phyloP scores from a whole-genome alignment of 1,140 invertebrate genomes.

The Magallana ariakensis region DNA sequence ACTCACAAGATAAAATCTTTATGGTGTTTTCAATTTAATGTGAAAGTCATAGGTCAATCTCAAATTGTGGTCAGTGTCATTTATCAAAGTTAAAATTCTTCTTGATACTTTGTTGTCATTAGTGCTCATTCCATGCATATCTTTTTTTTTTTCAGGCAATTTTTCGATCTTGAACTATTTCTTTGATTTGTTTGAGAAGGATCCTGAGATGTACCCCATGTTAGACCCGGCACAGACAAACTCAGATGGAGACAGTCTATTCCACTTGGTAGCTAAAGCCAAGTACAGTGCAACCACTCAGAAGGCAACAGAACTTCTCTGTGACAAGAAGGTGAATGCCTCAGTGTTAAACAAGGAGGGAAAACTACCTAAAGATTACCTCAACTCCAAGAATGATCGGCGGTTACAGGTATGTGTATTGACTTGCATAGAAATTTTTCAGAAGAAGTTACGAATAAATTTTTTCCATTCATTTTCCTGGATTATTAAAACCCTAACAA shows the following conservation, averaged over 20 bases:
- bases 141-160: conserved; percentile 56
- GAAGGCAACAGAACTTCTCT: conserved; percentile 67
- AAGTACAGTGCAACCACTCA: conserved; percentile 66
- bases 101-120: too few relatives aligned
- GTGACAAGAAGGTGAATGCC: conserved; percentile 61
- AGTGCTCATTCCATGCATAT: not conserved
- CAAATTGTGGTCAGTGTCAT: not conserved
- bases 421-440: too few relatives aligned
- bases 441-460: too few relatives aligned
- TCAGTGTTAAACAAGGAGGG: conserved; percentile 64
- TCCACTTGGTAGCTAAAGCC: conserved; percentile 67
- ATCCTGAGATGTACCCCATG: conserved; percentile 58
- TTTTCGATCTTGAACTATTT: conserved; percentile 68
- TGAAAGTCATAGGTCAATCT: too few relatives aligned
- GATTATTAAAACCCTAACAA: too few relatives aligned
- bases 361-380: conserved; percentile 65
- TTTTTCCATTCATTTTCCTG: too few relatives aligned
- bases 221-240: conserved; percentile 61
- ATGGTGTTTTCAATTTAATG: too few relatives aligned
- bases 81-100: not conserved
- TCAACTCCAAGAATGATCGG: conserved; percentile 68
- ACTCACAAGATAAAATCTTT: too few relatives aligned
- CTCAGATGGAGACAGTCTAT: conserved; percentile 65
- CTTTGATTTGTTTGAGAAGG: conserved; percentile 59
- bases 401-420: conserved; percentile 44